Percentiles rank a stretch among this genome's conserved stretches.
Evolutionary conservation across 2,113 vertebrate genomes (phyloP).

Genomic region (Spea bombifrons): DNA sequence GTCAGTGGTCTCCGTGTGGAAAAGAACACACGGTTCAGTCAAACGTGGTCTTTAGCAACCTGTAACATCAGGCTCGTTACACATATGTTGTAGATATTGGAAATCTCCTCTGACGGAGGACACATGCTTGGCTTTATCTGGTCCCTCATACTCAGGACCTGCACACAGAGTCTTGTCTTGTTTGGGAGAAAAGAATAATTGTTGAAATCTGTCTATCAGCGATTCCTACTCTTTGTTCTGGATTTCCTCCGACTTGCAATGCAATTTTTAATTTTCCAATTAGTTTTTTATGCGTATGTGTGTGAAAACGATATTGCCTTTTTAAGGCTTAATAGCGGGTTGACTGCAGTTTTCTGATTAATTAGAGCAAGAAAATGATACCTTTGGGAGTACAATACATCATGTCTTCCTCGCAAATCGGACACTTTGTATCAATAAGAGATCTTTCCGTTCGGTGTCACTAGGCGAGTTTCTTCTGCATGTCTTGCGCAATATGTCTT

Average conservation of each 20-base stretch:
- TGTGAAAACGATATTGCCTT: slow-evolving; percentile 1
- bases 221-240: neutral
- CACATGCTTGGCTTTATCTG: no score
- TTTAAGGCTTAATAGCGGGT: neutral
- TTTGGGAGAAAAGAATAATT: no score
- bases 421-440: no score
- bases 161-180: neutral
- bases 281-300: neutral
- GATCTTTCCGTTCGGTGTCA: no score
- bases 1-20: no score
- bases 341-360: neutral
- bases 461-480: no score
- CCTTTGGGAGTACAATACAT: slow-evolving; percentile 46
- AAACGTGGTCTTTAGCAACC: no score
- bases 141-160: neutral
- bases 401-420: slow-evolving; percentile 31
- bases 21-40: no score
- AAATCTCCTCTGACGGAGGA: slow-evolving; percentile 18
- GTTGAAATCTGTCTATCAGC: slow-evolving; percentile 11
- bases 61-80: no score
- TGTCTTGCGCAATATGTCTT: no score
- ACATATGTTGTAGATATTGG: slow-evolving; percentile 25
- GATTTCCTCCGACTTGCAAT: neutral
- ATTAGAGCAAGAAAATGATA: slow-evolving; percentile 43
- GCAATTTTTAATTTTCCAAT: neutral